Evolutionary conservation across 2,888 invertebrate species (phyloP), one percentile per base, ranked within the genome.

Genomic region (Brachylomia viminalis): DNA sequence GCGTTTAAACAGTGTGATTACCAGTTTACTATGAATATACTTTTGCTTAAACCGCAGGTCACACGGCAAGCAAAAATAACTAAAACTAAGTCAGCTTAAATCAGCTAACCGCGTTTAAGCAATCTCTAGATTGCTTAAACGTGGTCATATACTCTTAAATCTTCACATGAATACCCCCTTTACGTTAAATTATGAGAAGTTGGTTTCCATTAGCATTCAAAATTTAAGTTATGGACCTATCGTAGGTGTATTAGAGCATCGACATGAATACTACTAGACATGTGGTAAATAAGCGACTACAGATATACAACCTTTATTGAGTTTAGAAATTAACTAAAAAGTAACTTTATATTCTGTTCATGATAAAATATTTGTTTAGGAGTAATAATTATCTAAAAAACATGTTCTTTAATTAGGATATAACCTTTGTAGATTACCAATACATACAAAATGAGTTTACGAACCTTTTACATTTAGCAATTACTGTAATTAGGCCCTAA

Each of bases 401-500:
- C 52, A 65, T 72, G 42, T 59, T 72, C 13, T 65, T 59, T 38
- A 79, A 42, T 59, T 79, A n/a, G n/a, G n/a, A 42, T 68, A 47
- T 67, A 77, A 64, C 38, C 47, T 30, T 77, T 56, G 49, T 64
- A 77, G 45, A 64, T 68, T 78, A 58, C 76, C 72, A 83, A 72
- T 64, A 66, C 58, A 83, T 70, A 80, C 59, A 79, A 75, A 81
- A 83, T 49, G 47, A 68, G 33, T 79, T 85, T 84, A 85, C 70
- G 70, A 82, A 75, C 74, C 54, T 54, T 74, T 74, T 70, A 67
- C 47, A 70, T 64, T 80, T 74, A 68, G 64, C 61, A 80, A 52
- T 77, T 81, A 77, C 81, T 72, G 81, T 83, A 83, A 81, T 84
- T 83, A 84, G 85, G 79, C 84, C 78, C 69, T 76, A 84, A 80